These are phyloP conservation scores for Lophochroa leadbeateri DNA, from an alignment of 2,113 vertebrate genomes.

Conservation along the genomic window DNA sequence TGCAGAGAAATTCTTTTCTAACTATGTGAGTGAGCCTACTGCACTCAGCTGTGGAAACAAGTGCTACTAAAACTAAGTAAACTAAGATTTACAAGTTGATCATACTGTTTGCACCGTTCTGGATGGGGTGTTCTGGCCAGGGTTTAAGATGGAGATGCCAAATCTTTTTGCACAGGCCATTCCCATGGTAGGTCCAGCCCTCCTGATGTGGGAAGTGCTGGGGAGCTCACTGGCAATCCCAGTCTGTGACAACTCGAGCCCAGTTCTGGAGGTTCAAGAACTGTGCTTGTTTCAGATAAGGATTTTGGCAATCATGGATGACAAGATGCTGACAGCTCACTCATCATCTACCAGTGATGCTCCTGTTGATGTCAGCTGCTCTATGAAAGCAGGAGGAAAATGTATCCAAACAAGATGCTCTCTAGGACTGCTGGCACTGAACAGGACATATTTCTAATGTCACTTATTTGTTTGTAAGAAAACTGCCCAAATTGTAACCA, in stretches of 20 bases:
- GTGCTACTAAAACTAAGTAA: neutral
- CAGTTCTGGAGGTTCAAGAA: slow-evolving; percentile 12
- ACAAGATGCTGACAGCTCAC: neutral
- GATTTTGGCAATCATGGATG: neutral
- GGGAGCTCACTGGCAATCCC: neutral
- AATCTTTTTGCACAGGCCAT: neutral
- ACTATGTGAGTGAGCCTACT: neutral
- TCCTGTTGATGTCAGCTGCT: neutral
- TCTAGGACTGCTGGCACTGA: neutral
- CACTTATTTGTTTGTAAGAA: neutral
- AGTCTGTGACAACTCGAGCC: neutral
- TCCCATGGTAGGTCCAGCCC: neutral
- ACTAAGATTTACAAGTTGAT: neutral
- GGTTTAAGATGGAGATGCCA: neutral
- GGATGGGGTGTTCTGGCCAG: neutral
- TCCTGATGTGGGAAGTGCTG: neutral
- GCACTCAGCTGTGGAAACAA: neutral
- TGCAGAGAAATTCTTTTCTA: neutral
- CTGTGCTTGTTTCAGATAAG: neutral
- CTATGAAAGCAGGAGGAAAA: neutral
- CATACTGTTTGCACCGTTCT: neutral
- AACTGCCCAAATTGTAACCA: accelerated
- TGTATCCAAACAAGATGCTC: neutral
- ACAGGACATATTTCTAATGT: neutral
- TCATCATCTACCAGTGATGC: neutral